These are phyloP conservation scores for Nasua narica DNA, from an alignment of 2,797 vertebrate species.

Conservation along the genomic window DNA sequence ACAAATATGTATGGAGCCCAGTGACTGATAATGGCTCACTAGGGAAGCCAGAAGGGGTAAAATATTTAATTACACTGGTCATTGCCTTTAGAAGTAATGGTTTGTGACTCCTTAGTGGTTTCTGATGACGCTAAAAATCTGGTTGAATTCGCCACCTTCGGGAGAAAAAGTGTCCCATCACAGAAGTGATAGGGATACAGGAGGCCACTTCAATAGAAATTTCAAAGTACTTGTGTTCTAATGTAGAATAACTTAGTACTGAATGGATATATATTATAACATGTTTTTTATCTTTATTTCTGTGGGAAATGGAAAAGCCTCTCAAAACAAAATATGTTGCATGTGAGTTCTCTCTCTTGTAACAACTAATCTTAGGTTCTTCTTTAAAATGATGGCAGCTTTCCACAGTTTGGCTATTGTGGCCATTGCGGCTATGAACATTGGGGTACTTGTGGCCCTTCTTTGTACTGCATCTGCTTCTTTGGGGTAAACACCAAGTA, in stretches of 20 bases:
- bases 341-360: not conserved
- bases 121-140: constrained; percentile 29
- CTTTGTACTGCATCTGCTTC: too few species aligned
- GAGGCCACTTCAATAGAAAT: not conserved
- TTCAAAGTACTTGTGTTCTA: not conserved
- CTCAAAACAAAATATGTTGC: not conserved
- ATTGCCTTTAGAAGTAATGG: not conserved
- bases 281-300: constrained; percentile 1
- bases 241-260: not conserved
- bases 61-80: constrained; percentile 27
- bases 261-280: not conserved
- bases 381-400: not conserved
- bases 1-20: not conserved
- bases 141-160: not conserved
- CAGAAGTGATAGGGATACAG: not conserved
- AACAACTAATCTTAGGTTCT: not conserved
- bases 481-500: too few species aligned
- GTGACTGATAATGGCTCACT: not conserved
- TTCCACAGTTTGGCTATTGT: too few species aligned
- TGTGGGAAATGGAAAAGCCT: not conserved
- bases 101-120: not conserved
- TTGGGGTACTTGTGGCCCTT: too few species aligned
- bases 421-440: too few species aligned
- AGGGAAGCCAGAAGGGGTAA: not conserved
- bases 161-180: too few species aligned